Evolutionary conservation across 2,888 invertebrate genomes (phyloP).

Genomic region (Chelonus formosanus): DNA sequence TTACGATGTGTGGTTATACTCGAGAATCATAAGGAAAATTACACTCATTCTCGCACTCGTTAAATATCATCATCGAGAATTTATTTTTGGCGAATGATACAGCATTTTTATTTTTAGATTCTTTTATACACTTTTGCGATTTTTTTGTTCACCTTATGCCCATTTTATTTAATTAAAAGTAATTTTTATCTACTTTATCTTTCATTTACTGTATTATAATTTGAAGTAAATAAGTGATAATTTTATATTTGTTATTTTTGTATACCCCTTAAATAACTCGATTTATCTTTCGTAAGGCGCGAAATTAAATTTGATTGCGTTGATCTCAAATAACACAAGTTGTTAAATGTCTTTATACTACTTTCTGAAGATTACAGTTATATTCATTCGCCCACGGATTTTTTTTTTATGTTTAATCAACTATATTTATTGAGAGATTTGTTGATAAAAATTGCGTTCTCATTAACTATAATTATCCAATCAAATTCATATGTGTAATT

Average conservation of each 20-base stretch:
- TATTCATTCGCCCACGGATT: conserved; percentile 15
- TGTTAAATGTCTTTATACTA: conserved; percentile 15
- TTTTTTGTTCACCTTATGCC: conserved; percentile 5
- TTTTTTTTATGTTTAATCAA: neutral
- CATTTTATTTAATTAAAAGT: neutral
- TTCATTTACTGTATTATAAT: conserved; percentile 5
- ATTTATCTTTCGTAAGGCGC: conserved; percentile 11
- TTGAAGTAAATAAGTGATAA: neutral
- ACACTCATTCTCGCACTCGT: conserved; percentile 24
- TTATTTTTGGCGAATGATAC: conserved; percentile 40
- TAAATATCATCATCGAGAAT: conserved; percentile 17
- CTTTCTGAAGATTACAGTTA: conserved; percentile 25
- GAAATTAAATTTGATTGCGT: conserved; percentile 28
- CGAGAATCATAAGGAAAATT: conserved; percentile 9
- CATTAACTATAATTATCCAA: too few species aligned
- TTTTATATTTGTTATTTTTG: neutral
- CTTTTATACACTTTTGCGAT: conserved; percentile 5
- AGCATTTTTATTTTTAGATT: conserved; percentile 13
- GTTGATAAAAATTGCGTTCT: neutral
- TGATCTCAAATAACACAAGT: neutral
- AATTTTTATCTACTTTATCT: neutral
- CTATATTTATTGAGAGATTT: neutral
- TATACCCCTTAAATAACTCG: conserved; percentile 7
- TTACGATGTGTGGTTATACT: conserved; percentile 36
- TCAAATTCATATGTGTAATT: too few species aligned